These are phyloP conservation scores for Empidonax alnorum DNA, from an alignment of 2,113 vertebrate species.

Conservation along the genomic window DNA sequence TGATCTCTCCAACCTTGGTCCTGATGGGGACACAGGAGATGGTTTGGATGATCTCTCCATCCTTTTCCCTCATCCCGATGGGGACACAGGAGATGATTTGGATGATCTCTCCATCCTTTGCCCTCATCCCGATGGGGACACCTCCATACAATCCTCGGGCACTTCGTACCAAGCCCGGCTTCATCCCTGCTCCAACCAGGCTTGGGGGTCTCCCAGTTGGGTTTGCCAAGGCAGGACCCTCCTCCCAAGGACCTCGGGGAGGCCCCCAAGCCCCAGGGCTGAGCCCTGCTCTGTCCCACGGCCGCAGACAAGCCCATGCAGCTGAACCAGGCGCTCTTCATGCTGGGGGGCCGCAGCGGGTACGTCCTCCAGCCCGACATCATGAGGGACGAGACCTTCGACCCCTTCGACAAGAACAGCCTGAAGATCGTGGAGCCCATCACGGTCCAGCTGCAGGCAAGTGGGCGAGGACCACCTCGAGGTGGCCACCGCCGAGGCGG, in stretches of 20 bases:
- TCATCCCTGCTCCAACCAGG: rapidly evolving
- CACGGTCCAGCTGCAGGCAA: conserved; percentile 84
- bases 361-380: conserved; percentile 92
- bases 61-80: too few relatives aligned
- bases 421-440: conserved; percentile 87
- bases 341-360: conserved; percentile 89
- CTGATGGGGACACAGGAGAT: background rate
- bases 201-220: background rate
- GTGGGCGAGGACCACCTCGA: background rate
- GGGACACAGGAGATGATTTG: background rate
- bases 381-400: conserved; percentile 93
- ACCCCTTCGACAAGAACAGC: conserved; percentile 93
- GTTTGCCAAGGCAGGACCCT: background rate
- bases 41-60: background rate
- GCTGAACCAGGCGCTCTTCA: conserved; percentile 98
- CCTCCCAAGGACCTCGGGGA: rapidly evolving
- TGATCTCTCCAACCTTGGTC: background rate
- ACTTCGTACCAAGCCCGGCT: background rate
- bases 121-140: background rate
- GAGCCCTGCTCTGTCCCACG: background rate
- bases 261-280: background rate
- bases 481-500: background rate
- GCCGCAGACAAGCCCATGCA: conserved; percentile 96
- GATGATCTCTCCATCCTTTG: background rate
- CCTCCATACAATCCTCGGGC: background rate